Conservation (phyloP, 2,113 vertebrate species). For the Romanogobio albipinnatus region DNA sequence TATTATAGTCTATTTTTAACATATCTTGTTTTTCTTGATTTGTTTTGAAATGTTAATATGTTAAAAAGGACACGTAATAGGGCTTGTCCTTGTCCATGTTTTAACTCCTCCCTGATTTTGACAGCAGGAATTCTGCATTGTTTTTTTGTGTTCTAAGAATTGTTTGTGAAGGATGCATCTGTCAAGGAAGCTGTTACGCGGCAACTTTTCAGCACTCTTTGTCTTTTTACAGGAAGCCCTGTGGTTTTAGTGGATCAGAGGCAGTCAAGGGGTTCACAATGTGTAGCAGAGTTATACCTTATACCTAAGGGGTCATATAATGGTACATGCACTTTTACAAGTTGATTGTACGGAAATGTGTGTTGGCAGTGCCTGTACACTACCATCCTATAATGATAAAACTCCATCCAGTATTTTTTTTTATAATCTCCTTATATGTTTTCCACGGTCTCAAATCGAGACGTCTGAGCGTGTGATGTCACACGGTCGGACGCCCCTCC, state of each 20-base stretch:
- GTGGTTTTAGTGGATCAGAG: constrained; percentile 15
- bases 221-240: constrained; percentile 18
- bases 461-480: no score
- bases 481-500: no score
- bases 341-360: no score
- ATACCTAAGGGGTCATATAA: no score
- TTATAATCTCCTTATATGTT: no score
- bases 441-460: no score
- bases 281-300: no score
- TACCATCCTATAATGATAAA: no score
- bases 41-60: background rate
- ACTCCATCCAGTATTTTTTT: no score
- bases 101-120: constrained; percentile 18
- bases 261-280: background rate
- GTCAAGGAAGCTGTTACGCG: constrained; percentile 31
- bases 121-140: constrained; percentile 23
- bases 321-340: no score
- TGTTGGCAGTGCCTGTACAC: no score
- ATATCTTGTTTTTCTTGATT: background rate
- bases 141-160: background rate
- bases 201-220: constrained; percentile 14
- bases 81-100: constrained; percentile 9
- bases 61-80: background rate
- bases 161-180: constrained; percentile 48
- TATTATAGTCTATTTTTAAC: background rate